These are phyloP conservation scores for Agriopis marginaria DNA, from an alignment of 2,888 invertebrate species.

Conservation along the genomic window DNA sequence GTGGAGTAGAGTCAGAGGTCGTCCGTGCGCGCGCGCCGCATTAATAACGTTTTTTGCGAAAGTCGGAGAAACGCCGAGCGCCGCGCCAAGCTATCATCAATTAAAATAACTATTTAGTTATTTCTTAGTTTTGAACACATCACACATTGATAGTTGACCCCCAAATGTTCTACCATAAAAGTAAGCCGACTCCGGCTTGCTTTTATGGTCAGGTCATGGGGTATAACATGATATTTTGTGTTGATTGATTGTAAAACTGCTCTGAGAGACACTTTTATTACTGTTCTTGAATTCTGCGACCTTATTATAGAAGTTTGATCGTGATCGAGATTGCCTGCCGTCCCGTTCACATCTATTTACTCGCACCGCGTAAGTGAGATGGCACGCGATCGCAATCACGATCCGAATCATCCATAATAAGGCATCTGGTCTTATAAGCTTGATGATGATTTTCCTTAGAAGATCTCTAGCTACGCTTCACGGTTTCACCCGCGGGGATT, in stretches of 20 bases:
- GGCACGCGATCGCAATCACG: too few relatives aligned
- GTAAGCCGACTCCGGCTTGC: not conserved
- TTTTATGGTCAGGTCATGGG: constrained; percentile 10
- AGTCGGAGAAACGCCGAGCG: constrained; percentile 32
- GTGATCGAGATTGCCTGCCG: too few relatives aligned
- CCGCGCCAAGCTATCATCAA: constrained; percentile 35
- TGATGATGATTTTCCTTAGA: not conserved
- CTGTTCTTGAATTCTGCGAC: too few relatives aligned
- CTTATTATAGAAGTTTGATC: too few relatives aligned
- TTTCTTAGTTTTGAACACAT: not conserved
- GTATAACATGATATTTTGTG: not conserved
- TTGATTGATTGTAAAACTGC: constrained; percentile 12
- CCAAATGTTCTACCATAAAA: not conserved
- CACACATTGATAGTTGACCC: constrained; percentile 14
- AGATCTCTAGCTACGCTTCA: too few relatives aligned
- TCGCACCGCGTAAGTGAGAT: too few relatives aligned
- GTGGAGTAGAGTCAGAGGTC: constrained; percentile 34
- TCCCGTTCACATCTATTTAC: too few relatives aligned
- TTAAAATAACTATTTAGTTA: constrained; percentile 33
- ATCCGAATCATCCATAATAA: too few relatives aligned
- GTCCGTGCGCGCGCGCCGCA: constrained; percentile 21
- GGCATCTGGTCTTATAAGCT: too few relatives aligned
- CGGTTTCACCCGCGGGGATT: too few relatives aligned
- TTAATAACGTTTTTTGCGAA: constrained; percentile 42
- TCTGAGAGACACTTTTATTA: not conserved